These are phyloP conservation scores for Crenichthys baileyi DNA, from an alignment of 2,797 vertebrate genomes.

Conservation along the genomic window DNA sequence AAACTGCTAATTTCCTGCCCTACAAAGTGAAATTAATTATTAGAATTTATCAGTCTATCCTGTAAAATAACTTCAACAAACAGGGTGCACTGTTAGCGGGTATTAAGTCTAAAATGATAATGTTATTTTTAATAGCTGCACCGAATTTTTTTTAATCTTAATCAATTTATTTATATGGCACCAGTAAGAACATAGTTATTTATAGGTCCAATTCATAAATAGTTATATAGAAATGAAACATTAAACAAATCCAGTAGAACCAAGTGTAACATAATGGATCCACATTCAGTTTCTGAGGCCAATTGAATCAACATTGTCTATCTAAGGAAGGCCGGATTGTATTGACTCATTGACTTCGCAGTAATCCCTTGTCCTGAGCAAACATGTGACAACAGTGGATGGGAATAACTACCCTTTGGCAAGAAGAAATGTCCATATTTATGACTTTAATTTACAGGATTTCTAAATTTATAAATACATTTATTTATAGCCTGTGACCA, in stretches of 20 bases:
- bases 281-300: too few relatives aligned
- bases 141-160: not conserved
- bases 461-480: too few relatives aligned
- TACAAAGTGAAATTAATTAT: slow-evolving; percentile 6
- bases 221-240: not conserved
- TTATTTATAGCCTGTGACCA: too few relatives aligned
- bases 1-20: slow-evolving; percentile 28
- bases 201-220: not conserved
- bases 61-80: not conserved
- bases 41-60: not conserved
- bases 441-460: too few relatives aligned
- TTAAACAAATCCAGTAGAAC: not conserved
- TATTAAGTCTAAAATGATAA: too few relatives aligned
- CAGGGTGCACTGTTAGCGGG: too few relatives aligned
- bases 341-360: not conserved
- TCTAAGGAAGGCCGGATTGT: not conserved
- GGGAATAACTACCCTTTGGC: not conserved
- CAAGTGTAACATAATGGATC: too few relatives aligned
- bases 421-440: not conserved
- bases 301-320: too few relatives aligned
- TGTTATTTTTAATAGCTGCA: not conserved
- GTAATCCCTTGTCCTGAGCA: not conserved
- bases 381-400: not conserved
- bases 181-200: not conserved
- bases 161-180: not conserved